phyloP scores from a whole-genome alignment of 2,888 invertebrate genomes.

The Troides aeacus region DNA sequence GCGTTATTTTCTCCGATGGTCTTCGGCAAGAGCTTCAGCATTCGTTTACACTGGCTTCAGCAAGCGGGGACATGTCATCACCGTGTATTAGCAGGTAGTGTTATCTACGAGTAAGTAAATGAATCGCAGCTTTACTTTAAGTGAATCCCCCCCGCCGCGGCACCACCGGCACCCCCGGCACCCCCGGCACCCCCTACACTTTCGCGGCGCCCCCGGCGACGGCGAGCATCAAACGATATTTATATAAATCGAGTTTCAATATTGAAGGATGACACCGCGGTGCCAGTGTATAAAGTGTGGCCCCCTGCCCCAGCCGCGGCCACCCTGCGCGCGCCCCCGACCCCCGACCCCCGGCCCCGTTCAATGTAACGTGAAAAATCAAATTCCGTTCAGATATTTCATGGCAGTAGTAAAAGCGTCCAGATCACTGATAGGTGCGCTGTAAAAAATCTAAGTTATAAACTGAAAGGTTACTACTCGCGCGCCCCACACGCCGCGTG shows the following conservation, averaged over 20 bases:
- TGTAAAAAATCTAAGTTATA: neutral
- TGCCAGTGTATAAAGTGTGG: neutral
- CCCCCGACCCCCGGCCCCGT: neutral
- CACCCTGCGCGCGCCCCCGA: neutral
- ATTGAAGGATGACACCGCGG: neutral
- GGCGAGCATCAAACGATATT: too few species aligned
- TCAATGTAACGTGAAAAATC: slow-evolving; percentile 1
- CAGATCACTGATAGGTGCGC: neutral
- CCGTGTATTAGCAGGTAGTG: too few species aligned
- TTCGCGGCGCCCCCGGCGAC: too few species aligned
- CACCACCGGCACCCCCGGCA: too few species aligned
- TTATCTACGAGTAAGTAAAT: too few species aligned
- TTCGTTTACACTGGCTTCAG: too few species aligned
- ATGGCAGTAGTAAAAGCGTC: neutral
- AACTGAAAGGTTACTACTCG: neutral
- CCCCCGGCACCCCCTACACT: too few species aligned
- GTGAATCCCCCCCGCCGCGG: too few species aligned
- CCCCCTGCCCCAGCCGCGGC: neutral
- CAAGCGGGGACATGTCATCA: too few species aligned
- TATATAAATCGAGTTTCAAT: neutral
- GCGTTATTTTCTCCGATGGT: too few species aligned
- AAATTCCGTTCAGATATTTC: neutral
- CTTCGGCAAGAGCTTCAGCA: too few species aligned
- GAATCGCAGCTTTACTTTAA: too few species aligned
- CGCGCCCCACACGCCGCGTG: neutral